phyloP scores from a whole-genome alignment of 2,888 invertebrate species.

The Proisotoma minuta region DNA sequence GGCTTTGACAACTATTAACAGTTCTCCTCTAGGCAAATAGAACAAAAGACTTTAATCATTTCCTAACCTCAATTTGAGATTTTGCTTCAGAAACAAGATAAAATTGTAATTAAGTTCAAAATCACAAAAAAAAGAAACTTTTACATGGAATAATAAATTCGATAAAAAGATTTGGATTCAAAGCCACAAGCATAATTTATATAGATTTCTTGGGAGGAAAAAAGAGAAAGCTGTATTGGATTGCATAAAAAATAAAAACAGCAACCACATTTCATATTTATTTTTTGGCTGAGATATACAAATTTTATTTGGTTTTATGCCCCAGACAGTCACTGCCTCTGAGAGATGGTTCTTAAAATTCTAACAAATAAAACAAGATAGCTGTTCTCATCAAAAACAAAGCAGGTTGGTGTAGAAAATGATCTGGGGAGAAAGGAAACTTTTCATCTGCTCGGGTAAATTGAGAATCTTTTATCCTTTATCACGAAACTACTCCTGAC shows the following conservation, averaged over 20 bases:
- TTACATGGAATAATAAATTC: too few species aligned
- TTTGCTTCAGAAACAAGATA: too few species aligned
- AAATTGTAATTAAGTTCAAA: too few species aligned
- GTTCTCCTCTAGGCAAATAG: neutral
- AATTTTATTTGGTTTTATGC: constrained; percentile 12
- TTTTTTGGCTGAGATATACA: constrained; percentile 3
- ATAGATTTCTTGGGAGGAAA: too few species aligned
- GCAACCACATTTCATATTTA: too few species aligned
- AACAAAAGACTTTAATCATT: constrained; percentile 7
- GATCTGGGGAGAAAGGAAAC: neutral
- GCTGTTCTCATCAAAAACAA: constrained; percentile 20
- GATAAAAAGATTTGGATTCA: too few species aligned
- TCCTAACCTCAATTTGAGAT: too few species aligned
- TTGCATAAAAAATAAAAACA: too few species aligned
- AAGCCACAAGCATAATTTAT: too few species aligned
- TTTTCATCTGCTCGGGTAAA: neutral
- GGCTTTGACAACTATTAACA: neutral
- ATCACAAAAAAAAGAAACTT: too few species aligned
- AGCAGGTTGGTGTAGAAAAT: constrained; percentile 16
- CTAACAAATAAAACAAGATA: constrained; percentile 13
- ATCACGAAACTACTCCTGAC: neutral
- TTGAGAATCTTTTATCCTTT: neutral
- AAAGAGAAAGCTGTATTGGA: too few species aligned
- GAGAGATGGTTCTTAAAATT: constrained; percentile 5
- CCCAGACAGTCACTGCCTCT: neutral